Conservation (phyloP, 2,888 invertebrate species). For the Hirtodrosophila trivittata region DNA sequence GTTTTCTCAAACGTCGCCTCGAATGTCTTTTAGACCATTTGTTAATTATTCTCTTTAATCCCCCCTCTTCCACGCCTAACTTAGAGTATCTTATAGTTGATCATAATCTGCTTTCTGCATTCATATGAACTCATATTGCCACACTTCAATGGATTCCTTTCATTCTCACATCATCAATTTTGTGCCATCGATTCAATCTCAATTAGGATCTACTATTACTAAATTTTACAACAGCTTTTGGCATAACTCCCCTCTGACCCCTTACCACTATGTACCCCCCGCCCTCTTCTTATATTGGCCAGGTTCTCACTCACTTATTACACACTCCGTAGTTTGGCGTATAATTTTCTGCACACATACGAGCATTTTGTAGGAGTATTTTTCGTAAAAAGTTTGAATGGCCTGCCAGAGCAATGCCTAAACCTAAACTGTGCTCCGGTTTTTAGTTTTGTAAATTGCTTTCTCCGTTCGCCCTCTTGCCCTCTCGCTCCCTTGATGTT, state of each 20-base stretch:
- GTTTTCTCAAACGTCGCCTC: too few species aligned
- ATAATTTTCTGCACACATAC: slow-evolving; percentile 38
- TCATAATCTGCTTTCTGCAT: too few species aligned
- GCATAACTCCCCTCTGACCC: neutral
- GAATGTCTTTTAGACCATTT: too few species aligned
- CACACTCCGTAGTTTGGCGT: slow-evolving; percentile 23
- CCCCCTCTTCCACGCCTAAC: too few species aligned
- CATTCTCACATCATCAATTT: neutral
- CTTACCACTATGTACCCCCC: neutral
- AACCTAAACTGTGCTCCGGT: slow-evolving; percentile 44
- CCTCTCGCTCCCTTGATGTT: neutral
- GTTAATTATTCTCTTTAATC: too few species aligned
- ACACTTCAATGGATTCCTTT: neutral
- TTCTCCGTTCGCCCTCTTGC: slow-evolving; percentile 16
- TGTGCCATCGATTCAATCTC: slow-evolving; percentile 12
- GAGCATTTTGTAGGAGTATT: slow-evolving; percentile 52
- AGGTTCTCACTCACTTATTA: slow-evolving; percentile 5
- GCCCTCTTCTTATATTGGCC: neutral
- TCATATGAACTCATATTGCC: too few species aligned
- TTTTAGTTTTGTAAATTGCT: slow-evolving; percentile 60
- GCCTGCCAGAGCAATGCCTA: slow-evolving; percentile 47
- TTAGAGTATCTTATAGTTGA: too few species aligned
- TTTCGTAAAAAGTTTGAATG: slow-evolving; percentile 61
- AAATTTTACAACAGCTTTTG: slow-evolving; percentile 7
- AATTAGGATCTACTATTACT: slow-evolving; percentile 20